These are phyloP conservation scores for Cercocebus atys DNA, from an alignment of 2,113 vertebrate genomes.

Conservation along the genomic window DNA sequence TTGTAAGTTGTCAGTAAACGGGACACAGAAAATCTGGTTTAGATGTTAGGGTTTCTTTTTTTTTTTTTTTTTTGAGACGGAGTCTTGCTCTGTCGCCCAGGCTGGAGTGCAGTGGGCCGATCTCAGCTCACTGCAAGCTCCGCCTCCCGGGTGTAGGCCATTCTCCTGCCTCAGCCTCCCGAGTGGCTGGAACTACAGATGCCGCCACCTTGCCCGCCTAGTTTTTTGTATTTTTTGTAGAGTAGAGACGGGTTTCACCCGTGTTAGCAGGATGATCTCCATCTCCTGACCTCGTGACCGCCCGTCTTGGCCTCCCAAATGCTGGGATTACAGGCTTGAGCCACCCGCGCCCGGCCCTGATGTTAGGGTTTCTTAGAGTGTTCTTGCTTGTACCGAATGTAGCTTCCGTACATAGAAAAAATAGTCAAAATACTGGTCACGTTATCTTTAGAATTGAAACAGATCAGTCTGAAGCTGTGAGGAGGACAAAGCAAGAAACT, in stretches of 20 bases:
- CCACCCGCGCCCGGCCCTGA: background rate
- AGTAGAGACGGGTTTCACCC: too few species aligned
- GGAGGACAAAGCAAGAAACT: background rate
- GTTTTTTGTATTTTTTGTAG: too few species aligned
- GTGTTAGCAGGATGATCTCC: rapidly evolving
- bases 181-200: too few species aligned
- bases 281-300: too few species aligned
- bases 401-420: background rate
- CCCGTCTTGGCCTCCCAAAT: too few species aligned
- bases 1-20: background rate
- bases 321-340: too few species aligned
- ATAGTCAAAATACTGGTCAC: background rate
- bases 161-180: too few species aligned
- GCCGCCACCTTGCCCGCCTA: rapidly evolving
- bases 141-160: too few species aligned
- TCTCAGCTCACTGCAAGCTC: too few species aligned
- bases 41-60: background rate
- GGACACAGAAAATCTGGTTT: background rate
- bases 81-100: too few species aligned
- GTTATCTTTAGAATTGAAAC: background rate
- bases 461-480: background rate
- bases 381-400: background rate
- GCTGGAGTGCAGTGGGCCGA: too few species aligned
- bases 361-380: background rate
- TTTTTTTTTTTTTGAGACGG: too few species aligned